Evolutionary conservation across 2,888 invertebrate genomes (phyloP).

Genomic region (Himalopsyche japonica): DNA sequence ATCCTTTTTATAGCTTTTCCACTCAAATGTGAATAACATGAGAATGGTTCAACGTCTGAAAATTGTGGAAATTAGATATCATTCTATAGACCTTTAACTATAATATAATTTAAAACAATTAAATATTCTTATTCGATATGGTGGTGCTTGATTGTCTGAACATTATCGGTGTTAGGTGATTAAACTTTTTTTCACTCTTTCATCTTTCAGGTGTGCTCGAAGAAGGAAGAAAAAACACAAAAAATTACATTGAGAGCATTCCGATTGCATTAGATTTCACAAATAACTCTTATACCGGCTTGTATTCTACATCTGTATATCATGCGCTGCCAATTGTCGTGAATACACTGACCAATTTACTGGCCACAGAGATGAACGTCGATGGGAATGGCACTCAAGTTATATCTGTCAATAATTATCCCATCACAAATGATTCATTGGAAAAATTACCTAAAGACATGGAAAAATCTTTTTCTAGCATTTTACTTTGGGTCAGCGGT

Average conservation of each 20-base stretch:
- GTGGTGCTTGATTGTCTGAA: too few species aligned
- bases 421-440: not conserved
- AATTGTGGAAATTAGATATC: too few species aligned
- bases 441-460: not conserved
- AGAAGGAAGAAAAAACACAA: slow-evolving; percentile 46
- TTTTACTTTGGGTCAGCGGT: slow-evolving; percentile 13
- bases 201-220: slow-evolving; percentile 51
- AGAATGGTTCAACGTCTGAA: too few species aligned
- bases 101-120: too few species aligned
- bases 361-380: slow-evolving; percentile 44
- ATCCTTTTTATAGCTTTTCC: too few species aligned
- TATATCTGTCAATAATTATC: not conserved
- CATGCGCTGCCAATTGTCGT: slow-evolving; percentile 61
- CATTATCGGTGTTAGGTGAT: too few species aligned
- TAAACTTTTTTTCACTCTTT: too few species aligned
- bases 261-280: slow-evolving; percentile 56
- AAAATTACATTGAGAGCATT: slow-evolving; percentile 52
- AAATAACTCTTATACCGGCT: slow-evolving; percentile 49
- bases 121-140: too few species aligned
- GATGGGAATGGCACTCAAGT: slow-evolving; percentile 43
- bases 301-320: slow-evolving; percentile 58
- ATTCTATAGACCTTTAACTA: too few species aligned
- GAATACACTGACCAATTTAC: slow-evolving; percentile 55
- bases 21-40: too few species aligned
- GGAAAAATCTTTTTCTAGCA: not conserved